A percentile compares a stretch with the other conserved stretches of the same genome.
Evolutionary conservation across 2,113 vertebrate genomes (phyloP).

Genomic region (Sitta europaea): DNA sequence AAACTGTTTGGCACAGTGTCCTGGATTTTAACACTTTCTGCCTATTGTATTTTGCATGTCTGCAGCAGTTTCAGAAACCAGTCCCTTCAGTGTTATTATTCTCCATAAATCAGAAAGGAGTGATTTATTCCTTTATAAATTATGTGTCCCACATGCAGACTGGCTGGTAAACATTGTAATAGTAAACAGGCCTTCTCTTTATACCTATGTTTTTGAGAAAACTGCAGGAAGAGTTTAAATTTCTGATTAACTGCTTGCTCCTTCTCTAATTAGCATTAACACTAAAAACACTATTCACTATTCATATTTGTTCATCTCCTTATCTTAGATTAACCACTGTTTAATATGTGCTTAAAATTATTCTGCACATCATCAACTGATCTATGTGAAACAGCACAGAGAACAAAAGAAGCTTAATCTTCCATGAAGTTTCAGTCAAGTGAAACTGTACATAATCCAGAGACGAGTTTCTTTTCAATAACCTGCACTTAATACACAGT

Average conservation of each 20-base stretch:
- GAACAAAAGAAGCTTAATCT: conserved; percentile 69
- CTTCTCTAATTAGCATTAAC: conserved; percentile 54
- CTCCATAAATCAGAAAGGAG: not conserved
- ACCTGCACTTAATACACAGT: conserved; percentile 7
- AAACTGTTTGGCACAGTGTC: not conserved
- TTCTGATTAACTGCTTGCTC: conserved; percentile 12
- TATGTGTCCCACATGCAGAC: not conserved
- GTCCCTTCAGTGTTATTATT: not conserved
- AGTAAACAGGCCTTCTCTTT: conserved; percentile 7
- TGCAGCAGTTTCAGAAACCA: not conserved
- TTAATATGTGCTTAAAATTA: conserved; percentile 65
- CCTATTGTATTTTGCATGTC: conserved; percentile 6
- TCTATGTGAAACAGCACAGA: conserved; percentile 50
- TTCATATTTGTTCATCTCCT: conserved; percentile 59
- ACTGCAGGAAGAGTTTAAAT: conserved; percentile 6
- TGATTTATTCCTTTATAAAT: conserved; percentile 24
- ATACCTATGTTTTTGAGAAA: not conserved
- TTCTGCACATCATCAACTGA: conserved; percentile 52
- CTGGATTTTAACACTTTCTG: conserved; percentile 34
- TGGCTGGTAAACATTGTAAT: not conserved
- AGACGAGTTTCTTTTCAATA: conserved; percentile 62
- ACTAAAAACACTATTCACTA: conserved; percentile 32
- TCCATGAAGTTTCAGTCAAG: conserved; percentile 59
- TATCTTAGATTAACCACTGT: conserved; percentile 62
- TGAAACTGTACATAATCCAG: conserved; percentile 56